Conservation (phyloP, 2,113 vertebrate genomes). For the Tauraco erythrolophus region DNA sequence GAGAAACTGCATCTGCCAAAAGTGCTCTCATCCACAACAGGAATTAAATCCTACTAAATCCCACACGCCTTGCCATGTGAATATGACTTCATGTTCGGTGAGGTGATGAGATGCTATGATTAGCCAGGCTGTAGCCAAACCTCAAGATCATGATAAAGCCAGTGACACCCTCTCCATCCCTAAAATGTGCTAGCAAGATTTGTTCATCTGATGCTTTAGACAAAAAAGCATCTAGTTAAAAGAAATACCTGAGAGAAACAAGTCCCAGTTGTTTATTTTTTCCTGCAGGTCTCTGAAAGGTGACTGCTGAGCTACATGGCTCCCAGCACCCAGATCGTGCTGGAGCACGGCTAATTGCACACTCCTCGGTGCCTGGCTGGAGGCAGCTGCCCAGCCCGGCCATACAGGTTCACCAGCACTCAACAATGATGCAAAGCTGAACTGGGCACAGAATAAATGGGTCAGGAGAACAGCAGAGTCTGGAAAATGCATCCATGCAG, state of each 20-base stretch:
- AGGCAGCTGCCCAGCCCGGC: neutral
- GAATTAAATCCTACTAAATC: neutral
- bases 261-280: neutral
- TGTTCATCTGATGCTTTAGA: neutral
- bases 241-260: neutral
- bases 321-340: neutral
- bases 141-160: neutral
- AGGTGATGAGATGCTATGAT: neutral
- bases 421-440: neutral
- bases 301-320: neutral
- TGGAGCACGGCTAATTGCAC: neutral
- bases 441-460: neutral
- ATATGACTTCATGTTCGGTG: neutral
- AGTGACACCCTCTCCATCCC: neutral
- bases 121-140: neutral
- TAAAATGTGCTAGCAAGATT: neutral
- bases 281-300: neutral
- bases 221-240: neutral
- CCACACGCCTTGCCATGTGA: neutral
- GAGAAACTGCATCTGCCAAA: neutral
- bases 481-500: neutral
- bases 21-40: neutral
- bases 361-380: neutral
- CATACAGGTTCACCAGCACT: neutral
- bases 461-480: neutral